These are phyloP conservation scores for Epinephelus fuscoguttatus DNA, from an alignment of 2,113 vertebrate species.

Conservation along the genomic window DNA sequence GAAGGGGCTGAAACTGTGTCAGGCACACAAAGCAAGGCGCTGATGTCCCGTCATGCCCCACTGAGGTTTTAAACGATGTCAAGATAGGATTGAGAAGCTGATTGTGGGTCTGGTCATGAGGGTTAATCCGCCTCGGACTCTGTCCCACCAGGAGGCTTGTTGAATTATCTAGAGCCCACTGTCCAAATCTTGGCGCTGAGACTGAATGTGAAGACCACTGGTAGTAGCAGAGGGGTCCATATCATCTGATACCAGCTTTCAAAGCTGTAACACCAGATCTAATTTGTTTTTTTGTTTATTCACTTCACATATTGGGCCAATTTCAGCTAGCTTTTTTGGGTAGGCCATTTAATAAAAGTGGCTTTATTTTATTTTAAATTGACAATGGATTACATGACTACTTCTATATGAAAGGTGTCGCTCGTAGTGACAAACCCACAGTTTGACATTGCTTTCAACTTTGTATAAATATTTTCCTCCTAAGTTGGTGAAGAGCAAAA, in stretches of 20 bases:
- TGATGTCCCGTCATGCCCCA: background rate
- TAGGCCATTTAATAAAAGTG: too few species aligned
- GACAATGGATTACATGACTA: too few species aligned
- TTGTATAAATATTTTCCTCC: too few species aligned
- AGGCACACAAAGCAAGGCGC: constrained; percentile 19
- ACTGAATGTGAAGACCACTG: background rate
- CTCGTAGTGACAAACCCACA: too few species aligned
- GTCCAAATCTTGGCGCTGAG: background rate
- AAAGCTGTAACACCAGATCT: background rate
- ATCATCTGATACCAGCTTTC: background rate
- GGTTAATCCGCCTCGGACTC: constrained; percentile 15
- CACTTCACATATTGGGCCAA: too few species aligned
- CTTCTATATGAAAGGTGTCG: too few species aligned
- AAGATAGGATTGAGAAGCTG: constrained; percentile 16
- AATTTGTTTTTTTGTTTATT: background rate
- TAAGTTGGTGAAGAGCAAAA: background rate
- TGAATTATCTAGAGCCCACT: constrained; percentile 12
- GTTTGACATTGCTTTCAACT: too few species aligned
- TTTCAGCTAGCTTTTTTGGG: too few species aligned
- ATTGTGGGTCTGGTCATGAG: background rate
- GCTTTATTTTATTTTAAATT: too few species aligned
- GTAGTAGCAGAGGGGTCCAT: background rate
- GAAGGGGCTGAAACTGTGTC: constrained; percentile 21
- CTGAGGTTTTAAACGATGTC: constrained; percentile 9
- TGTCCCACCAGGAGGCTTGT: background rate